Evolutionary conservation across 2,113 vertebrate genomes (phyloP), one percentile per base, ranked within the genome.

Genomic region (Lampris incognitus): DNA sequence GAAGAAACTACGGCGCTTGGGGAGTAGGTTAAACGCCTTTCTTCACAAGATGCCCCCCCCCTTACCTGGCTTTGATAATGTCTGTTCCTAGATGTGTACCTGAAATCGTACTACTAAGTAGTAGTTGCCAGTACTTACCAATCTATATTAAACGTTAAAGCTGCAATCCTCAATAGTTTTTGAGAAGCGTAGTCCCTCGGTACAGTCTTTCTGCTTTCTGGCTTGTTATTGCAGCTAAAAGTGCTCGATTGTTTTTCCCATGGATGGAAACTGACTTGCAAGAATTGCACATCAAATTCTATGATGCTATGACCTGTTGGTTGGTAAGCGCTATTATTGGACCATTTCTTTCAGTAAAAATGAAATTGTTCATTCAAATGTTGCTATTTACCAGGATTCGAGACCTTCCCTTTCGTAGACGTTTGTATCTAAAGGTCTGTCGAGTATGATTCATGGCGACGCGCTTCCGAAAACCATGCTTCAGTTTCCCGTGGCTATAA

Each of bases 101-200:
- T 85, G 74, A 73, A 80, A 82, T 76, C 42, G 58, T 24, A 36
- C 75, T 84, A 72, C 69, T 57, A 58, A 92, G 86, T 83, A 66
- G 81, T 89, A 84, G 81, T 83, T 93, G 88, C 78, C 84, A 81
- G 37, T 71, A 56, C 64, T 52, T 37, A 66, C 59, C 67, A 80
- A 57, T 5, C 76, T 73, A 59, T 46, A 75, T 69, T 49, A 4
- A 80, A 56, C 71, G 50, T 13, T 44, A 54, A 80, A 72, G 48
- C 5, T 55, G 61, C 48, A 40, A 67, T 65, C 13, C 6, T 62
- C 39, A 37, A 6, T 49, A 50, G 66, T 68, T 69, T 68, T 50
- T 6, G 9, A 65, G 57, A 38, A 40, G 59, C 8, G 56, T 75
- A 59, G 52, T 59, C 52, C 55, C 50, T 57, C 39, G 61, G 9